Evolutionary conservation across 1,140 invertebrate genomes (phyloP).

Genomic region (Drosophila ercepeae): DNA sequence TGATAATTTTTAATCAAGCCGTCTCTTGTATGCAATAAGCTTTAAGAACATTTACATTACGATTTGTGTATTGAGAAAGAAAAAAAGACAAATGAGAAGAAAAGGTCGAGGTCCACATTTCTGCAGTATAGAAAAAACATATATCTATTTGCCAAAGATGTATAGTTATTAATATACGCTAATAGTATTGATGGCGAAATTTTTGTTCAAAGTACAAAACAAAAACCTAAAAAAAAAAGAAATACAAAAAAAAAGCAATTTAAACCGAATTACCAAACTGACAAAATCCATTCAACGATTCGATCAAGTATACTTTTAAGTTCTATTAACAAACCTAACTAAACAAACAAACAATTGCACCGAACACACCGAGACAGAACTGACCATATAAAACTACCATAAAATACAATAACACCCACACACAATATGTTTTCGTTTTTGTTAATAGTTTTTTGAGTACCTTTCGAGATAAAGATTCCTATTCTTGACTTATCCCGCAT

Average conservation of each 20-base stretch:
- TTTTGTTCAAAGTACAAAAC: constrained; percentile 83
- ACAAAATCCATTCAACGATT: constrained; percentile 34
- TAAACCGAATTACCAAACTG: constrained; percentile 32
- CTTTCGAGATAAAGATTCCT: constrained; percentile 49
- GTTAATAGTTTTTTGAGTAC: constrained; percentile 73
- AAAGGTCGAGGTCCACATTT: constrained; percentile 84
- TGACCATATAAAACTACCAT: constrained; percentile 27
- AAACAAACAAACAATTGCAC: constrained; percentile 20
- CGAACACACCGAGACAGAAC: constrained; percentile 6
- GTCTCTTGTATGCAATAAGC: constrained; percentile 83
- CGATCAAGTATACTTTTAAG: constrained; percentile 66
- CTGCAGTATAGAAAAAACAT: constrained; percentile 79
- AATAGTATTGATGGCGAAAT: constrained; percentile 83
- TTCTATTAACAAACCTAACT: constrained; percentile 48
- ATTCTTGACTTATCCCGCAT: constrained; percentile 1
- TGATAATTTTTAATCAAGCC: constrained; percentile 71
- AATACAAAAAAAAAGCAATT: constrained; percentile 22
- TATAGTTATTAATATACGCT: constrained; percentile 81
- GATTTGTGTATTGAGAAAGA: constrained; percentile 75
- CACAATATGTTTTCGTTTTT: constrained; percentile 78
- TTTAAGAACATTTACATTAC: constrained; percentile 65
- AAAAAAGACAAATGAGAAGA: constrained; percentile 50
- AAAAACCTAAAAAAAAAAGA: constrained; percentile 36
- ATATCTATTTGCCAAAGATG: constrained; percentile 79
- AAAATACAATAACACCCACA: constrained; percentile 38